Evolutionary conservation across 2,888 invertebrate species (phyloP).

Genomic region (Eurytoma adleriae): DNA sequence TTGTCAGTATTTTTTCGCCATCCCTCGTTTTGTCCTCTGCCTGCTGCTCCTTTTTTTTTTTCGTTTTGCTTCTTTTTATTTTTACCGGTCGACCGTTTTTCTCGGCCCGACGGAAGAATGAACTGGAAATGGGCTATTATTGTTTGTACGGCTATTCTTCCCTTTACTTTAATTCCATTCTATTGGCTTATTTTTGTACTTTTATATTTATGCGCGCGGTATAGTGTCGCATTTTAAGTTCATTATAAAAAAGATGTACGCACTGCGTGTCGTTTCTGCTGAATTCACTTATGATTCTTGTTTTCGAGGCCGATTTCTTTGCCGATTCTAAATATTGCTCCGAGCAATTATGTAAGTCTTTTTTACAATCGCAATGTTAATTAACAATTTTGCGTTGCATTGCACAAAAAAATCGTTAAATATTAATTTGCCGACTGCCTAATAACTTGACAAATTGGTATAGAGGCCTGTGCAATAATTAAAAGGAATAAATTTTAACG

Average conservation of each 20-base stretch:
- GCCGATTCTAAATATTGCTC: too few species aligned
- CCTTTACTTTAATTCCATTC: constrained; percentile 27
- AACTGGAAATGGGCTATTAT: constrained; percentile 41
- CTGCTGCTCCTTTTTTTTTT: constrained; percentile 19
- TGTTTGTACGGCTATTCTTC: constrained; percentile 38
- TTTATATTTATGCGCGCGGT: not conserved
- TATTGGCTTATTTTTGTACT: not conserved
- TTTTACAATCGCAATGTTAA: not conserved
- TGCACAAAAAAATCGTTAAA: not conserved
- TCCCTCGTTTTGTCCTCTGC: constrained; percentile 16
- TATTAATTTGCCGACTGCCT: constrained; percentile 12
- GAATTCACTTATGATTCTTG: too few species aligned
- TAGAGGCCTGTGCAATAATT: not conserved
- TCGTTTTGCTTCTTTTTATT: not conserved
- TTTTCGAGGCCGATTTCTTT: too few species aligned
- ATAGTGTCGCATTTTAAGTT: not conserved
- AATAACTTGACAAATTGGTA: constrained; percentile 11
- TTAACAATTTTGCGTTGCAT: constrained; percentile 9
- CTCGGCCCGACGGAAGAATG: constrained; percentile 19
- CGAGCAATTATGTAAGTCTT: too few species aligned
- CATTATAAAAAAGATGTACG: constrained; percentile 1
- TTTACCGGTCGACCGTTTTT: constrained; percentile 13
- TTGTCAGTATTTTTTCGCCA: constrained; percentile 38
- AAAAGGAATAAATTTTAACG: constrained; percentile 2
- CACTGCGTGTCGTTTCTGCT: not conserved